phyloP scores from a whole-genome alignment of 2,888 invertebrate genomes.

The Phyto melanocephala region DNA sequence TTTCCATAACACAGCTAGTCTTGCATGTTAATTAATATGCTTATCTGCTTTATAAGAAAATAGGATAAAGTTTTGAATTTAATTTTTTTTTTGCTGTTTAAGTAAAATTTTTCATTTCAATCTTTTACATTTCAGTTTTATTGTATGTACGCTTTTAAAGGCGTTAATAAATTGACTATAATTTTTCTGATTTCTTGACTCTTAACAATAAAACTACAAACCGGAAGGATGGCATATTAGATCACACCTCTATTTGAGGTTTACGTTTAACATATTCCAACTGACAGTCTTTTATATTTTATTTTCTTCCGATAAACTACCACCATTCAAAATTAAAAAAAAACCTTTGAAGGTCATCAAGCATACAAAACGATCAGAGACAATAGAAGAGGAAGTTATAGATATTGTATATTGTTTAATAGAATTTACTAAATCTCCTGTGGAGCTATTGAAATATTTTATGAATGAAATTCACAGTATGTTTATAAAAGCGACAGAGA shows the following conservation, averaged over 20 bases:
- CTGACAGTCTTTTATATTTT: constrained; percentile 22
- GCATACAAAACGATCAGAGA: constrained; percentile 24
- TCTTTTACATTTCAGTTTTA: not conserved
- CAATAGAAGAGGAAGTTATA: constrained; percentile 34
- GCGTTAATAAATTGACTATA: constrained; percentile 64
- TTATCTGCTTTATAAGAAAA: no score
- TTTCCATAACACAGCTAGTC: no score
- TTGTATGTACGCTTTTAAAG: not conserved
- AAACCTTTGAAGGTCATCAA: constrained; percentile 9
- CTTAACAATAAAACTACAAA: constrained; percentile 51
- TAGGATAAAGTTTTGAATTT: no score
- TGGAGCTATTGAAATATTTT: constrained; percentile 63
- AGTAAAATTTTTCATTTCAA: not conserved
- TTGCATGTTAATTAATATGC: no score
- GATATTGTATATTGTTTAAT: constrained; percentile 37
- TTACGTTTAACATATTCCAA: constrained; percentile 56
- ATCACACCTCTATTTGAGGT: constrained; percentile 75
- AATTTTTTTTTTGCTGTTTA: not conserved
- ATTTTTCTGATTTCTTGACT: constrained; percentile 26
- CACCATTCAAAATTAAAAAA: constrained; percentile 1
- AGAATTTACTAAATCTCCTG: constrained; percentile 51
- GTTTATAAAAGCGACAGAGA: not conserved
- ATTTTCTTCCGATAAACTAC: not conserved
- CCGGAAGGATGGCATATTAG: constrained; percentile 72
- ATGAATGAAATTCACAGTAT: constrained; percentile 39